These are phyloP conservation scores for Noturus placidus DNA, from an alignment of 2,113 vertebrate genomes.

Conservation along the genomic window DNA sequence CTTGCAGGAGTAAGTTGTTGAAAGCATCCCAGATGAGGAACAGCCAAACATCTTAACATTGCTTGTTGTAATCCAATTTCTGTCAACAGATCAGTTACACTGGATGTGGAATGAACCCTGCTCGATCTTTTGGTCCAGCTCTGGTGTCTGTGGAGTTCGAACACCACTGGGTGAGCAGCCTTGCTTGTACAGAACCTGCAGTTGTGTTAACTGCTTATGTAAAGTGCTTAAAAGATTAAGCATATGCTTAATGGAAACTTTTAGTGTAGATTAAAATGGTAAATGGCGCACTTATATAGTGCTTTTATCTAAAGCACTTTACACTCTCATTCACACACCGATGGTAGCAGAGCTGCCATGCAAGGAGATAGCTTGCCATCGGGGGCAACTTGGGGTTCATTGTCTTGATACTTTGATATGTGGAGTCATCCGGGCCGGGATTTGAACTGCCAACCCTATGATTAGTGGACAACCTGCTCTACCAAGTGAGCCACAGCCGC, in stretches of 20 bases:
- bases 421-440: no score
- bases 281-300: no score
- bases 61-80: background rate
- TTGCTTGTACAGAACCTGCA: background rate
- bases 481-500: no score
- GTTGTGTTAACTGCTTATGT: background rate
- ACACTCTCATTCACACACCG: no score
- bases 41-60: background rate
- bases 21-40: background rate
- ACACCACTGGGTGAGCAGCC: conserved; percentile 78
- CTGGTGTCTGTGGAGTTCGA: conserved; percentile 72
- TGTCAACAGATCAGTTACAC: conserved; percentile 81
- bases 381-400: no score
- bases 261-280: no score
- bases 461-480: no score
- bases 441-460: no score
- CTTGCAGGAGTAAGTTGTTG: conserved; percentile 76
- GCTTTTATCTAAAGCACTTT: no score
- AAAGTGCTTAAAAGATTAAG: background rate
- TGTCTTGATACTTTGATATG: no score
- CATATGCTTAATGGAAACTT: background rate
- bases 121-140: conserved; percentile 80
- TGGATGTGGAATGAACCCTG: conserved; percentile 83
- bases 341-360: no score
- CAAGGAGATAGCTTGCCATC: no score